Evolutionary conservation across 2,113 vertebrate species (phyloP).

Genomic region (Chascanopsetta lugubris): DNA sequence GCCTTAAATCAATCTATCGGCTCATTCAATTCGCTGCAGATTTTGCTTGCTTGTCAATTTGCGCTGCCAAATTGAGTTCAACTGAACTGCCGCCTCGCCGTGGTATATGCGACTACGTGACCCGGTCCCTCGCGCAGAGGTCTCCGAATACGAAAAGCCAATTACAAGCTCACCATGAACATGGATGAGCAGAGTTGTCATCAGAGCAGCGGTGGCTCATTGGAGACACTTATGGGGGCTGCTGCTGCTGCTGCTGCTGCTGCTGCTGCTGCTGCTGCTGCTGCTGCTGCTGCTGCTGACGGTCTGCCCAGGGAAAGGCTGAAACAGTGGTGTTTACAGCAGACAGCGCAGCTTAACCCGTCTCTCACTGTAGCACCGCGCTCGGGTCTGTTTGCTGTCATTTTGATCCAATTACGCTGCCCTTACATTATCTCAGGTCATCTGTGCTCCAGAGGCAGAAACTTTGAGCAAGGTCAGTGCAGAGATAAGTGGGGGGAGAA

Average conservation of each 20-base stretch:
- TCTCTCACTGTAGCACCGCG: slow-evolving; percentile 31
- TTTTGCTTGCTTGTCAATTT: slow-evolving; percentile 74
- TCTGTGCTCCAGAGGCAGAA: slow-evolving; percentile 57
- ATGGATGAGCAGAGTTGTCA: slow-evolving; percentile 40
- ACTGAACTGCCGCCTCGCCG: slow-evolving; percentile 60
- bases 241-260: background rate
- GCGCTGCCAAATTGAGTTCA: slow-evolving; percentile 59
- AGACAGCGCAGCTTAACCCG: slow-evolving; percentile 58
- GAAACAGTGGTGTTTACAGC: slow-evolving; percentile 24
- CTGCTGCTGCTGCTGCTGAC: too few relatives aligned
- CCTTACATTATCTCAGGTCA: slow-evolving; percentile 77
- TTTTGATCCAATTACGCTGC: slow-evolving; percentile 75
- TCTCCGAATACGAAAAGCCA: slow-evolving; percentile 66
- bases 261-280: background rate
- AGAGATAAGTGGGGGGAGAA: slow-evolving; percentile 55
- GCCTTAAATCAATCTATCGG: slow-evolving; percentile 65
- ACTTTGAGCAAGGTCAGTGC: slow-evolving; percentile 71
- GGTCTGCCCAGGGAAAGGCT: slow-evolving; percentile 36
- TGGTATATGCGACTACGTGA: slow-evolving; percentile 25
- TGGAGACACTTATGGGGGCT: slow-evolving; percentile 9
- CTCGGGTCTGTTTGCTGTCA: slow-evolving; percentile 61
- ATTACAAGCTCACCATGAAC: slow-evolving; percentile 56
- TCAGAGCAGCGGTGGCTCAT: background rate
- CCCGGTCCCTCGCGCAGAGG: slow-evolving; percentile 27
- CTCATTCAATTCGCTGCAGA: slow-evolving; percentile 54